Percentiles rank a stretch among this genome's conserved stretches.
phyloP scores from a whole-genome alignment of 2,797 vertebrate species.

The Masticophis lateralis region DNA sequence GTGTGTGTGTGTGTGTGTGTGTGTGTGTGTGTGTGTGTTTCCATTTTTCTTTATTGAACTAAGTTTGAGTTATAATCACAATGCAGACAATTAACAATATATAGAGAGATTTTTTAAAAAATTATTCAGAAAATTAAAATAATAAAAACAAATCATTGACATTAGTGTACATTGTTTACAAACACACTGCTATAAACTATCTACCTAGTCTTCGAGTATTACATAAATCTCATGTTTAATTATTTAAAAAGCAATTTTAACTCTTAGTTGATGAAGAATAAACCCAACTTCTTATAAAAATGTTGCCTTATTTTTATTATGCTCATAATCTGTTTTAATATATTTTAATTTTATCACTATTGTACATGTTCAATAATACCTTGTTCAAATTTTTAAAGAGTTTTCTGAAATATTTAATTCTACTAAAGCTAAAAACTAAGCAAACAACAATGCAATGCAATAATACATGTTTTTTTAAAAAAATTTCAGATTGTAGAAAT shows the following conservation, averaged over 20 bases:
- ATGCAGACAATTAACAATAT: background rate
- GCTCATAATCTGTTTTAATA: background rate
- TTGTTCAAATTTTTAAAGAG: background rate
- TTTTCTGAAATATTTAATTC: conserved; percentile 39
- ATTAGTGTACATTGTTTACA: conserved; percentile 58
- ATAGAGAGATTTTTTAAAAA: background rate
- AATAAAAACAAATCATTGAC: conserved; percentile 18
- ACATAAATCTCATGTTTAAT: conserved; percentile 47
- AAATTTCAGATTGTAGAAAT: conserved; percentile 24
- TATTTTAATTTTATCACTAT: background rate
- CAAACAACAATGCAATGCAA: conserved; percentile 27
- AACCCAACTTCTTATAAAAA: background rate
- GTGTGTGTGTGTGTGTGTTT: no score
- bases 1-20: no score
- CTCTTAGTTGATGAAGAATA: background rate
- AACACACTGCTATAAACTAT: conserved; percentile 48
- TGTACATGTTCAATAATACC: background rate
- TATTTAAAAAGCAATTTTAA: background rate
- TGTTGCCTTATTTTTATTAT: background rate
- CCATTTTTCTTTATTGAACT: background rate
- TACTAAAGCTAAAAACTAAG: conserved; percentile 41
- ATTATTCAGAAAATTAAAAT: background rate
- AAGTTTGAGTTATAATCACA: background rate
- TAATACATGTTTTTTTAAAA: conserved; percentile 33
- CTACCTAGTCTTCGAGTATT: conserved; percentile 55